phyloP scores from a whole-genome alignment of 2,113 vertebrate species.

The Zapus hudsonius region DNA sequence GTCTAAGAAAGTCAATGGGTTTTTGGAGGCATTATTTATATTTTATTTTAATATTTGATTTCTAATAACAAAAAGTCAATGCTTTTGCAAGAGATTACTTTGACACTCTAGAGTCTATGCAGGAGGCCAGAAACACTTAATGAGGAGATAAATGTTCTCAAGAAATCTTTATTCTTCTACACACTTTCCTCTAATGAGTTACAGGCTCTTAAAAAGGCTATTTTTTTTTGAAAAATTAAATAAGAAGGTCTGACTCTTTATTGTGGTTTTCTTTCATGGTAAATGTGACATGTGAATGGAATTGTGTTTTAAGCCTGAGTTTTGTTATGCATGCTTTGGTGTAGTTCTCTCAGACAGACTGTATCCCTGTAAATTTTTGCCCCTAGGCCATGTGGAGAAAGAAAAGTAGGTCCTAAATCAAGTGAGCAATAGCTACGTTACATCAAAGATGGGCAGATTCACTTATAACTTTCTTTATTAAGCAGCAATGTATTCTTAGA shows the following conservation, averaged over 20 bases:
- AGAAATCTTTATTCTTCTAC: background rate
- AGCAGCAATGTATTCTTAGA: background rate
- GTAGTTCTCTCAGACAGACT: background rate
- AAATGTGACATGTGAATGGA: background rate
- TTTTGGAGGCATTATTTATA: background rate
- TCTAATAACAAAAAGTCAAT: background rate
- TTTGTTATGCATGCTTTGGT: background rate
- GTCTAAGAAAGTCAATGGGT: background rate
- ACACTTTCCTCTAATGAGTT: background rate
- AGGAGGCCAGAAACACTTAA: background rate
- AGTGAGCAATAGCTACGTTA: background rate
- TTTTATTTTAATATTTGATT: no score
- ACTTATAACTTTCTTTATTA: background rate
- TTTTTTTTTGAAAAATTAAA: slow-evolving; percentile 2
- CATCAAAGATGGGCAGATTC: slow-evolving; percentile 5
- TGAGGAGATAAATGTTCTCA: background rate
- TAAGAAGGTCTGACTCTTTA: background rate
- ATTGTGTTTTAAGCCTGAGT: background rate
- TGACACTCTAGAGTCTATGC: background rate
- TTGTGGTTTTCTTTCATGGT: background rate
- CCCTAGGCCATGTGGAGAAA: background rate
- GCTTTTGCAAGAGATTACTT: background rate
- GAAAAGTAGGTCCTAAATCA: background rate
- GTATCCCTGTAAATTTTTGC: background rate
- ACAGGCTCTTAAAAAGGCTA: background rate